phyloP scores from a whole-genome alignment of 2,888 invertebrate species.

The Autographa pulchrina region DNA sequence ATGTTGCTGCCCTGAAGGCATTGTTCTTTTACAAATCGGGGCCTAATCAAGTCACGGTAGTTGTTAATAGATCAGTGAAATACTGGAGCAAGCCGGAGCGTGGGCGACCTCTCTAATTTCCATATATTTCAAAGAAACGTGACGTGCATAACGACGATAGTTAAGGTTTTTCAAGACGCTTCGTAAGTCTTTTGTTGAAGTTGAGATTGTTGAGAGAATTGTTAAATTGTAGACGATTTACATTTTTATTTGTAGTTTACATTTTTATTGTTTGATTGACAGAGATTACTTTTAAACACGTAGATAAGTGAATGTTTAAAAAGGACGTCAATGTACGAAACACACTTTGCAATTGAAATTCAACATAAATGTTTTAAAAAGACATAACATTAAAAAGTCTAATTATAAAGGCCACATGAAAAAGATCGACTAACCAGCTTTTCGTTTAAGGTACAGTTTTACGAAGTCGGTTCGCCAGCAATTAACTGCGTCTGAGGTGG shows the following conservation, averaged over 20 bases:
- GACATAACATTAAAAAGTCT: not conserved
- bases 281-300: not conserved
- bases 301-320: too few species aligned
- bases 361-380: too few species aligned
- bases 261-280: not conserved
- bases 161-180: conserved; percentile 48
- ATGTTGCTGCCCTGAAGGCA: conserved; percentile 34
- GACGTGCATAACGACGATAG: conserved; percentile 58
- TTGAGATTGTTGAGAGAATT: conserved; percentile 31
- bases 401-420: not conserved
- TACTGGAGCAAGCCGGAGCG: conserved; percentile 66
- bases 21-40: conserved; percentile 56
- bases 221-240: conserved; percentile 17
- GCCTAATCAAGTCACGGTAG: conserved; percentile 58
- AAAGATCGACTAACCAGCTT: conserved; percentile 8
- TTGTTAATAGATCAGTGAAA: conserved; percentile 77
- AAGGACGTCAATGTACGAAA: too few species aligned
- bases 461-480: conserved; percentile 60
- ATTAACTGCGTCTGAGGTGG: conserved; percentile 63
- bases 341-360: too few species aligned
- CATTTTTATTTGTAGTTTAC: conserved; percentile 25
- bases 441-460: conserved; percentile 19
- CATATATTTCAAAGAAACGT: conserved; percentile 73
- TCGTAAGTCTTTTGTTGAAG: conserved; percentile 18
- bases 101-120: conserved; percentile 73